A percentile compares a stretch with the other conserved stretches of the same genome.
Evolutionary conservation across 2,113 vertebrate genomes (phyloP).

Genomic region (Otolemur garnettii): DNA sequence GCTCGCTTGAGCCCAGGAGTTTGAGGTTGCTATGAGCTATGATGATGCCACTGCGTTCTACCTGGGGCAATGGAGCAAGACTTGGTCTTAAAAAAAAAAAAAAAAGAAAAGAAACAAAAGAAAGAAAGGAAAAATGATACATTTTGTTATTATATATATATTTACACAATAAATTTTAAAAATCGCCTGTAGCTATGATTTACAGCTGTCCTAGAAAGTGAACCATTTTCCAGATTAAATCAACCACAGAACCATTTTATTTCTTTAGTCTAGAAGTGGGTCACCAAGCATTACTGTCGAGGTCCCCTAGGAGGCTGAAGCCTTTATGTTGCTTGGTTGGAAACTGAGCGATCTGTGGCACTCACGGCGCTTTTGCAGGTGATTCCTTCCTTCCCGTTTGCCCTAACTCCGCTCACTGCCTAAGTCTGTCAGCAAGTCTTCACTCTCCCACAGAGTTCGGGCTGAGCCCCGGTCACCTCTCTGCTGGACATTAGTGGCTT

Average conservation of each 20-base stretch:
- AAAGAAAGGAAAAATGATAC: no score
- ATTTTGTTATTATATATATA: background rate
- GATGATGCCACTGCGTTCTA: no score
- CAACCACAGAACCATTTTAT: no score
- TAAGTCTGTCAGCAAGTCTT: background rate
- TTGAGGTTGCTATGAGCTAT: no score
- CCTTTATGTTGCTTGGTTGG: background rate
- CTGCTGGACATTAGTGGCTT: background rate
- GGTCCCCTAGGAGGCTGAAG: background rate
- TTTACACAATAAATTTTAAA: background rate
- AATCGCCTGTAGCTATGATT: background rate
- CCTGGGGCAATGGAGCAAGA: no score
- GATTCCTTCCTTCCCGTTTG: background rate
- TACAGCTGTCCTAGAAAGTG: background rate
- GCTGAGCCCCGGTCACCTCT: background rate
- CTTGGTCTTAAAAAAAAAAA: no score
- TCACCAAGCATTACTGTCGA: no score
- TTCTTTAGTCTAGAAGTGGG: no score
- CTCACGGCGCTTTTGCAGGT: background rate
- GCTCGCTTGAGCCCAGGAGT: no score
- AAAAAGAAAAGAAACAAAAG: no score
- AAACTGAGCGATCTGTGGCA: fast-evolving
- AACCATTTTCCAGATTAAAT: no score
- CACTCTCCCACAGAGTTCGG: background rate
- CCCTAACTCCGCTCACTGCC: no score